Base-by-base conservation (phyloP, 2,113 vertebrate species). In the Oncorhynchus clarkii region DNA sequence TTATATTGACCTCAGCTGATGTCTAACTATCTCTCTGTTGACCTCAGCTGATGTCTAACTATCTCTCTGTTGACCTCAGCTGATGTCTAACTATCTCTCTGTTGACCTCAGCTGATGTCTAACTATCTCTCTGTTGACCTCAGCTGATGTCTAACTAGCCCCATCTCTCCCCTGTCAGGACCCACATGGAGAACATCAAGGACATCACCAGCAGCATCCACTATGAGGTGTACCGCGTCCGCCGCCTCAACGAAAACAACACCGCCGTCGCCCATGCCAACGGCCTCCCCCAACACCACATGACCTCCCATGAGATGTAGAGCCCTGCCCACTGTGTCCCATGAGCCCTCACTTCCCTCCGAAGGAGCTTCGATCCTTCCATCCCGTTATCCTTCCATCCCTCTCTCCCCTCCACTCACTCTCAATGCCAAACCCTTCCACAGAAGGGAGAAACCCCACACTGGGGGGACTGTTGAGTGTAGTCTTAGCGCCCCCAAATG, bases 161-260 rank as follows among this genome's bases (percentile, higher is more conserved):
- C 70, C 11, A n/a, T 45, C 75, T 11, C 72, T 12, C 66, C 26
- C 20, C 48, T 29, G 57, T 16, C 90, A 99, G 98, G 93, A 98
- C 96, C 34, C 98, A 99, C 90, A 99, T 99, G 98, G 96, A 99
- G 93, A 99, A 99, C 91, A 98, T 99, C 71, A 99, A 99, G 89
- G 98, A 99, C 90, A 98, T 99, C 88, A 99, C 98, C 92, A 98
- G 96, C 94, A 96, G 92, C 93, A 98, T 99, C 94, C 98, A 99
- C 89, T 99, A 99, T 0, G 98, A 99, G 88, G 95, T 96, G 74
- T 99, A 99, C 89, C 95, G 98, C 0, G 97, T 99, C 72, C 94
- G 95, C 73, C 95, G 97, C 69, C 96, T 99, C 88, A 97, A 97
- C 0, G 96, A 99, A 89, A 94, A 94, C 81, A 90, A 93, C 88